Base-by-base conservation (phyloP, 1,140 invertebrate genomes). In the Cotesia glomerata region DNA sequence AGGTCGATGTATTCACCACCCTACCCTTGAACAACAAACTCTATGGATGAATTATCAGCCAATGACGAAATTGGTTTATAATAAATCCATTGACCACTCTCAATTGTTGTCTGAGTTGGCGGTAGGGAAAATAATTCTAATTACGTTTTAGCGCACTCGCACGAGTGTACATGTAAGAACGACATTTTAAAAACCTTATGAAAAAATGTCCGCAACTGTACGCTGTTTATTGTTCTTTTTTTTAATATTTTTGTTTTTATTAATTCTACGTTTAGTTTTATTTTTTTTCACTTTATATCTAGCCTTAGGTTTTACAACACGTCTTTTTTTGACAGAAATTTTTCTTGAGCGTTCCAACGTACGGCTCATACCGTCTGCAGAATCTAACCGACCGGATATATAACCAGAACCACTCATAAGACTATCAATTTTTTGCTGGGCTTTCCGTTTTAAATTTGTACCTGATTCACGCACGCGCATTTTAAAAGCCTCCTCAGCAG, bases 101-200 rank as follows among this genome's bases (percentile, higher is more conserved):
- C 80, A 35, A 87, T 82, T 8, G 80, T 82, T 4, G 84, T 87
- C 75, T 88, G 82, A 4, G 83, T 86, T 3, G 82, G 79, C 34
- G 84, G 81, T 36, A 88, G 59, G 39, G 79, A 71, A 78, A 88
- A 89, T 14, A 88, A 74, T 77, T 88, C 84, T 26, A 88, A 73
- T 77, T 88, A 82, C 4, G 82, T 78, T 71, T 78, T 78, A 5
- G 76, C 56, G 51, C 77, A 80, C 72, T 80, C 75, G 5, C 70
- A 71, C 0, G 76, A 78, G 54, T 79, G 77, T 8, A 61, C 65
- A 26, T 79, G 70, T 54, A 79, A 32, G 61, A 78, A 76, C 4
- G 65, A 70, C 65, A 75, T 76, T 62, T 35, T 62, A 13, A 56
- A n/a, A 56, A 56, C 4, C 13, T 18, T 56, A 18, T 9, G 16